Evolutionary conservation across 2,113 vertebrate species (phyloP), one percentile per base, ranked within the genome.

Genomic region (Sinocyclocheilus grahami): DNA sequence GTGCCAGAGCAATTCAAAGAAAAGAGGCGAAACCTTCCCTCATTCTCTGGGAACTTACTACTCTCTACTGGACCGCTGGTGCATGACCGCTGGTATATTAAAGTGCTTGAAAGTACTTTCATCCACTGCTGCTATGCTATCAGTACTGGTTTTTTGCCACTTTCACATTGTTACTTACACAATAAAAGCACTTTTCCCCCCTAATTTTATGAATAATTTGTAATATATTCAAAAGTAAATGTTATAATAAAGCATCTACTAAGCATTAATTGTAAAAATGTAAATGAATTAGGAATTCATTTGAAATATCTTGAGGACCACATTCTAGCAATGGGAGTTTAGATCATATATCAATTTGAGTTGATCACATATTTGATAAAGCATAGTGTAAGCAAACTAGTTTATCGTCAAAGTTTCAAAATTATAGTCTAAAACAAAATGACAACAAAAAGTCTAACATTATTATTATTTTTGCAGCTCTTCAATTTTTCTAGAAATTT

Each of bases 51-150:
- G 55, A 76, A 71, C 4, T 78, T 81, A 88, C 75, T 63, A 75
- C 88, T 76, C 88, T 90, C 90, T 90, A 86, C 58, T 88, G 90
- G 88, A 77, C 13, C 3, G 1, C 33, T 18, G 8, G 13, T 14
- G 84, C 33, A 89, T 63, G 63, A 81, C 71, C 39, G 7, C 39
- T 42, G 39, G 58, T n/a, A n/a, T 20, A 42, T 46, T 63, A 10
- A 0, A 42, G 5, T 2, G 16, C 27, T 78, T 78, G 27, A 80
- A 60, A 58, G 13, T 16, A 30, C 6, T 69, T 33, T 65, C 24
- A 69, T 18, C 27, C 14, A 5, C 13, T 30, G 24, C 63, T 67
- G 42, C 42, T 8, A 42, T 42, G 42, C 42, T 14, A 14, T 67
- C 24, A 67, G 8, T 42, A 6, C 63, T 14, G 63, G 1, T 67